Conservation (phyloP, 2,797 vertebrate genomes). For the Lepilemur ruficaudatus region DNA sequence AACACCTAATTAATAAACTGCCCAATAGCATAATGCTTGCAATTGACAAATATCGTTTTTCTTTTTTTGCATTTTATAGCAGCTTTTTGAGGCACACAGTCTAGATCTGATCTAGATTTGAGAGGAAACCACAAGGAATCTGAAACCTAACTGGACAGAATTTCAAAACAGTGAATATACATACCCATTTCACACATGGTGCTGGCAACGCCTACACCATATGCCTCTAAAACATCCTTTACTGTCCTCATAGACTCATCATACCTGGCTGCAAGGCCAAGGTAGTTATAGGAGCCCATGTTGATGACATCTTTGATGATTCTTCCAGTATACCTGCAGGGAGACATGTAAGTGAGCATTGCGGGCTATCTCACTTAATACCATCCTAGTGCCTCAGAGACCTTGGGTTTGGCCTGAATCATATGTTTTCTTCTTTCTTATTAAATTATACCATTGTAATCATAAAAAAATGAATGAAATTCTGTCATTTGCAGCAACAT, state of each 20-base stretch:
- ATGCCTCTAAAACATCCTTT: constrained; percentile 84
- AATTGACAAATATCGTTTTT: neutral
- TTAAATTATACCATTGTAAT: neutral
- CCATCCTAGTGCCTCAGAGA: neutral
- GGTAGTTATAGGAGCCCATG: constrained; percentile 98
- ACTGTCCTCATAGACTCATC: constrained; percentile 91
- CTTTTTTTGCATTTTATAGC: neutral
- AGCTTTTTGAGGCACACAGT: neutral
- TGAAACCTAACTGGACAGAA: neutral
- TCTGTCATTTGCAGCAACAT: neutral
- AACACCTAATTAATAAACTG: neutral
- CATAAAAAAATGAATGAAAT: neutral
- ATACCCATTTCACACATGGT: constrained; percentile 95
- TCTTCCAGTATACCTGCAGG: constrained; percentile 92
- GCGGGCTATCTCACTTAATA: neutral
- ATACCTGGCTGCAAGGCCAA: constrained; percentile 93
- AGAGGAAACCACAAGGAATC: neutral
- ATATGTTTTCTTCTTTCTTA: neutral
- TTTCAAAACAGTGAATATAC: constrained; percentile 36
- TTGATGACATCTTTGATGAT: constrained; percentile 93
- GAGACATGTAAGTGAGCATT: constrained; percentile 21
- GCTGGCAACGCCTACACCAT: constrained; percentile 92
- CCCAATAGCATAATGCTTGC: neutral
- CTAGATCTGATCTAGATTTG: neutral
- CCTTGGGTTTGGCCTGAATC: neutral